A percentile compares a stretch with the other conserved stretches of the same genome.
These are phyloP conservation scores for Eulemur mongoz DNA, from an alignment of 2,797 vertebrate genomes.

Conservation along the genomic window DNA sequence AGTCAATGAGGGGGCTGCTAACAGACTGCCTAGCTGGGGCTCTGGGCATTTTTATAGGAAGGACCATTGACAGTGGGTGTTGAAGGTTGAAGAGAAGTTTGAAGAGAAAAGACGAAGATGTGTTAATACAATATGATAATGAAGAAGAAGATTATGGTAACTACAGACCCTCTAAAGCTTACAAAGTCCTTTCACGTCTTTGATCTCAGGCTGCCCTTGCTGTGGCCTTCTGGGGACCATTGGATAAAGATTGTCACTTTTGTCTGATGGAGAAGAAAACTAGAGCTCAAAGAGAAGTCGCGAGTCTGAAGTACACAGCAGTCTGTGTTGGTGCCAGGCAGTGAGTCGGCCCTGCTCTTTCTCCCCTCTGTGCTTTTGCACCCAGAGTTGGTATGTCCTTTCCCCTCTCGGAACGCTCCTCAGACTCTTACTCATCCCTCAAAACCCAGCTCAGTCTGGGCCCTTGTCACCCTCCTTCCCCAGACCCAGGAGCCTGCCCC, in stretches of 20 bases:
- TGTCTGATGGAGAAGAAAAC: background rate
- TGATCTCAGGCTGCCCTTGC: background rate
- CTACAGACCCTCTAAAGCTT: background rate
- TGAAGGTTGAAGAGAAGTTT: constrained; percentile 33
- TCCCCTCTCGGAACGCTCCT: background rate
- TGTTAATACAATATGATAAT: background rate
- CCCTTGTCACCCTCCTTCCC: background rate
- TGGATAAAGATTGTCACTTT: background rate
- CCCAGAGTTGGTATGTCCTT: background rate
- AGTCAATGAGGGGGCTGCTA: too few relatives aligned
- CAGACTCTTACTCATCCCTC: background rate
- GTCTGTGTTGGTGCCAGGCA: too few relatives aligned
- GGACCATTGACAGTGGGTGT: background rate
- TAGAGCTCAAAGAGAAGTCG: background rate
- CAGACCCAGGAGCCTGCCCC: background rate
- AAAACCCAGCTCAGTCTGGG: background rate
- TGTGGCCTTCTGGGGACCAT: background rate
- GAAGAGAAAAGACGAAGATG: background rate
- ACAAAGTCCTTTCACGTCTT: background rate
- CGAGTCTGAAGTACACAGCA: background rate
- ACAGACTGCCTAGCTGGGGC: background rate
- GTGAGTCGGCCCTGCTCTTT: background rate
- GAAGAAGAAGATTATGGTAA: background rate
- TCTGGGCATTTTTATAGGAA: background rate
- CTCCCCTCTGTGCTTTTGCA: background rate